Base-by-base conservation (phyloP, 2,113 vertebrate species). In the Heterochromis multidens region DNA sequence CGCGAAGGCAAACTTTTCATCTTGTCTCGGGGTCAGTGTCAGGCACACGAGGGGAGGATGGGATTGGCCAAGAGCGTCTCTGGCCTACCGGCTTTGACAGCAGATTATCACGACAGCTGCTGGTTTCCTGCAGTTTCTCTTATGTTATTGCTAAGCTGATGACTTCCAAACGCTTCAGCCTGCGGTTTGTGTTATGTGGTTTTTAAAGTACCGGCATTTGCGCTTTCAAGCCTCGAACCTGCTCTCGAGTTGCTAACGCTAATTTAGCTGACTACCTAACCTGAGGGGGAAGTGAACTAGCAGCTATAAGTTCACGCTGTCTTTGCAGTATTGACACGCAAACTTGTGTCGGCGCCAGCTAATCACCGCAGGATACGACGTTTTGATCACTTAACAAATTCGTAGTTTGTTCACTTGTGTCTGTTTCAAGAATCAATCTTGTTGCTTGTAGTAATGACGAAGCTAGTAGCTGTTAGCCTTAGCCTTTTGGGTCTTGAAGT, bases 71-170 rank as follows among this genome's bases (percentile, higher is more conserved):
- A 43, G 77, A 87, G 82, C 86, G n/a, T 54, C 74, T 83, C 35
- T 59, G 94, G 94, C 94, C 94, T 94, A 90, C 94, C 92, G 90
- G 94, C 90, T 78, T 90, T 92, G 88, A 93, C 93, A 94, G 93
- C 83, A 60, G 31, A 52, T 12, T 8, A 17, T 19, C 31, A 1
- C 89, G 90, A 88, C 89, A 92, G 86, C 79, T 84, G 79, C 29
- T 31, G 21, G 19, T 70, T 58, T 54, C 11, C 17, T 4, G 17
- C 74, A 1, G 10, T 19, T 35, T 59, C 8, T 40, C 14, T 4
- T 1, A 4, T 9, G 17, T 57, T 25, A 52, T 9, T 12, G 3
- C 19, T 3, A 11, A 58, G 7, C 13, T n/a, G 4, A 5, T 61
- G 10, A 21, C 25, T 59, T 23, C 7, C 14, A 5, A 83, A 81